Conservation (phyloP, 92 coral and sea anemone species). For the Isaurus tuberculatus region DNA sequence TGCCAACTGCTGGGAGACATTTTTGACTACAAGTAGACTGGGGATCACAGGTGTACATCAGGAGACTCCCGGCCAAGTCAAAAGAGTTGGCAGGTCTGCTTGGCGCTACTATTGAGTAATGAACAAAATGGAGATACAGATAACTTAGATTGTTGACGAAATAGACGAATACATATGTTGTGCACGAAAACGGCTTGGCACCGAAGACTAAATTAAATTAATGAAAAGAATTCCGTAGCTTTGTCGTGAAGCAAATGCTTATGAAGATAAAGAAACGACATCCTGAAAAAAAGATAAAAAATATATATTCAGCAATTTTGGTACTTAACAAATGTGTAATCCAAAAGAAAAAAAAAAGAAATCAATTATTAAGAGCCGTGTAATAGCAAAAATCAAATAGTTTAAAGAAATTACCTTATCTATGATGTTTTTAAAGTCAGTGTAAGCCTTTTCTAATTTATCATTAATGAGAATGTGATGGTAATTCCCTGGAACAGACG, state of each 20-base stretch:
- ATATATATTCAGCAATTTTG: not conserved
- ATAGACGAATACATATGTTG: not conserved
- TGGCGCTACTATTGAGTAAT: too few relatives aligned
- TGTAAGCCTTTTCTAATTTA: slow-evolving; percentile 83
- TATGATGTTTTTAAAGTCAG: slow-evolving; percentile 72
- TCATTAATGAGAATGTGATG: slow-evolving; percentile 82
- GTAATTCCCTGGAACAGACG: slow-evolving; percentile 80
- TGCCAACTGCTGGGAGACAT: too few relatives aligned
- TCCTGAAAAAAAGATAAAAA: not conserved
- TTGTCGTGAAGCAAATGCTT: not conserved
- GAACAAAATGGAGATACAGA: too few relatives aligned
- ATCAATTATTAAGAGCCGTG: not conserved
- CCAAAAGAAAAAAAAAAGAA: not conserved
- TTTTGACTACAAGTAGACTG: too few relatives aligned
- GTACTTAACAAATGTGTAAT: not conserved
- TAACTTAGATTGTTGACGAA: too few relatives aligned
- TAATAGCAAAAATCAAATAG: too few relatives aligned
- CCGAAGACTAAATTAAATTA: not conserved
- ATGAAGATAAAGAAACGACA: slow-evolving; percentile 12
- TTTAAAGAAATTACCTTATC: slow-evolving; percentile 59
- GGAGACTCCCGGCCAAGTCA: too few relatives aligned
- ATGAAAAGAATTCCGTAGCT: not conserved
- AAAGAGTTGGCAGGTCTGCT: too few relatives aligned
- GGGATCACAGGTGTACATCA: too few relatives aligned
- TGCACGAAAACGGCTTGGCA: not conserved